These are phyloP conservation scores for Cantharis rufa DNA, from an alignment of 2,888 invertebrate genomes.

Conservation along the genomic window DNA sequence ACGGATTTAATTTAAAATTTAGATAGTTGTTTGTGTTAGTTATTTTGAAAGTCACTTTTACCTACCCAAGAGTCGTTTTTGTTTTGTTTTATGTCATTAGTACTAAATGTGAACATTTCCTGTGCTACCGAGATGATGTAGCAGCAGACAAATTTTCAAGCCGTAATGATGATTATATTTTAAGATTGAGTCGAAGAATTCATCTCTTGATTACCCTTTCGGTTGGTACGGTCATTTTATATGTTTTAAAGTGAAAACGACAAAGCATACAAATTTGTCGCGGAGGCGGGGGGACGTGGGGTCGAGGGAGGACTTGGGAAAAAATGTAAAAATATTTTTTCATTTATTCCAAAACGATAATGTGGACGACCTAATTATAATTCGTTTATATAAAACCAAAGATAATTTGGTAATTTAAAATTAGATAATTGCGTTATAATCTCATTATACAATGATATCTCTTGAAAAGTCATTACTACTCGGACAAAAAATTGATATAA, in stretches of 20 bases:
- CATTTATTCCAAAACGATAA: not conserved
- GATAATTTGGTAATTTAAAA: constrained; percentile 7
- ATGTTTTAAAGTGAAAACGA: constrained; percentile 4
- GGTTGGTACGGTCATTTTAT: constrained; percentile 12
- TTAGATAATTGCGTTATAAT: not conserved
- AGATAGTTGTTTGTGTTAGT: not conserved
- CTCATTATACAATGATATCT: not conserved
- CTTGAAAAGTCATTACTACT: not conserved
- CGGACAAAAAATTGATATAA: not conserved
- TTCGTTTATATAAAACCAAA: constrained; percentile 4
- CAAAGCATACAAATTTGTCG: constrained; percentile 8
- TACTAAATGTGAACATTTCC: constrained; percentile 38
- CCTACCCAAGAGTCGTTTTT: constrained; percentile 10
- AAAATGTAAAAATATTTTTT: not conserved
- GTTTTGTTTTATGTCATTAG: constrained; percentile 38
- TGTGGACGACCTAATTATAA: constrained; percentile 10
- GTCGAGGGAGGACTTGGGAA: not conserved
- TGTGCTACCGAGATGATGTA: constrained; percentile 25
- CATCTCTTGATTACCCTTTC: constrained; percentile 33
- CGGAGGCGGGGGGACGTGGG: not conserved
- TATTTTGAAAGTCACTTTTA: not conserved
- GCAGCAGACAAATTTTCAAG: constrained; percentile 26
- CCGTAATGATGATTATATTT: constrained; percentile 36
- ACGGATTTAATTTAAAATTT: not conserved
- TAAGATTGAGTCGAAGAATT: constrained; percentile 31